Base-by-base conservation (phyloP, 2,113 vertebrate species). In the Abramis brama region DNA sequence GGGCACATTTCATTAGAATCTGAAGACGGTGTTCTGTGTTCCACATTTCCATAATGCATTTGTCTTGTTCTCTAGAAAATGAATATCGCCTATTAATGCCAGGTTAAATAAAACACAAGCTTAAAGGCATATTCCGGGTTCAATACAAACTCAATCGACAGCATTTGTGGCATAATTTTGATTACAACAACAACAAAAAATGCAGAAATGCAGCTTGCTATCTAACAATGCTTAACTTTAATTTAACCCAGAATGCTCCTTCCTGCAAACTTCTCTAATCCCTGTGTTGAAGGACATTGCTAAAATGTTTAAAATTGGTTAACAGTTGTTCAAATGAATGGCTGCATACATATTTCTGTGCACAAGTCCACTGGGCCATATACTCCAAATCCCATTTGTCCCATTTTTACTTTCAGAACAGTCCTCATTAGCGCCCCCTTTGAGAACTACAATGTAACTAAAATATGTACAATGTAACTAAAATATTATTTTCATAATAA, bases 21-120 rank as follows among this genome's bases (percentile, higher is more conserved):
- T 12, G 68, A 57, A 57, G 55, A 57, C 9, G 21, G 17, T 23
- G 19, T 23, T 71, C 33, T 71, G 21, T 71, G 0, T 4, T 73
- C 9, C 21, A n/a, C 21, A n/a, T 73, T 43, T 43, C 36, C 36
- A 73, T 73, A 73, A 43, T 43, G 36, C 70, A 73, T 21, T n/a
- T 73, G 36, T 73, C 70, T 73, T 73, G 36, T n/a, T 39, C 66
- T 39, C 8, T 70, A 70, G 33, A 71, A 71, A 39, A 71, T 71
- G 2, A 39, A 11, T 39, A 39, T 39, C 2, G 43, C 2, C 50
- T 52, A 39, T 39, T 71, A 19, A 71, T 39, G 23, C 33, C 9
- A 39, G 33, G 9, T 71, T 71, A 5, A 71, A 71, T 71, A 11
- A 19, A 71, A 39, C 33, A 39, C 5, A 70, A 39, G 68, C 19